phyloP scores from a whole-genome alignment of 2,113 vertebrate genomes.

The Dendrocopos noguchii region DNA sequence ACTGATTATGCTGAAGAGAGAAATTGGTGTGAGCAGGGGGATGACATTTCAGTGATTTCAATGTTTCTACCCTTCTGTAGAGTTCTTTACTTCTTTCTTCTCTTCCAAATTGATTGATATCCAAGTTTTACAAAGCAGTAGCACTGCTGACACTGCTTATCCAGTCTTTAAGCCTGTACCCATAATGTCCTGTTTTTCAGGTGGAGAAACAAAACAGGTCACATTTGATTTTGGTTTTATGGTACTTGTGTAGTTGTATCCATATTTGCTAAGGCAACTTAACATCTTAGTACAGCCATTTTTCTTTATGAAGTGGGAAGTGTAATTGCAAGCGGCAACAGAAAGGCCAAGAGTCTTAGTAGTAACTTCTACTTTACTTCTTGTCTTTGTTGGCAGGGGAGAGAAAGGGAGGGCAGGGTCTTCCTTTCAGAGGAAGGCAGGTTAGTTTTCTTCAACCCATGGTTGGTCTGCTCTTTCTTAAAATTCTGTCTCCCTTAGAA shows the following conservation, averaged over 20 bases:
- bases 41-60: neutral
- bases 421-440: neutral
- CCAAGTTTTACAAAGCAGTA: neutral
- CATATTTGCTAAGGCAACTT: neutral
- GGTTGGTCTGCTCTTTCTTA: neutral
- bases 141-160: neutral
- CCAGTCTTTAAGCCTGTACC: neutral
- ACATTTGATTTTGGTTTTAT: neutral
- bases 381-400: neutral
- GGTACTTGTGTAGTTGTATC: neutral
- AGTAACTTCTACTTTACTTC: neutral
- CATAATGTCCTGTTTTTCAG: neutral
- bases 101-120: neutral
- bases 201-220: neutral
- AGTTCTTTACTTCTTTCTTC: neutral
- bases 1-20: neutral
- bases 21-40: neutral
- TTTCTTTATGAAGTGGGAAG: neutral
- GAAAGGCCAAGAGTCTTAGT: neutral
- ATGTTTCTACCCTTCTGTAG: neutral
- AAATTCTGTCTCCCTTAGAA: neutral
- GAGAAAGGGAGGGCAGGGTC: too few species aligned
- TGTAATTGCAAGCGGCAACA: neutral
- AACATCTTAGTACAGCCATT: neutral
- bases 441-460: neutral